Base-by-base conservation (phyloP, 2,113 vertebrate species). In the Thalassarche chlororhynchos region DNA sequence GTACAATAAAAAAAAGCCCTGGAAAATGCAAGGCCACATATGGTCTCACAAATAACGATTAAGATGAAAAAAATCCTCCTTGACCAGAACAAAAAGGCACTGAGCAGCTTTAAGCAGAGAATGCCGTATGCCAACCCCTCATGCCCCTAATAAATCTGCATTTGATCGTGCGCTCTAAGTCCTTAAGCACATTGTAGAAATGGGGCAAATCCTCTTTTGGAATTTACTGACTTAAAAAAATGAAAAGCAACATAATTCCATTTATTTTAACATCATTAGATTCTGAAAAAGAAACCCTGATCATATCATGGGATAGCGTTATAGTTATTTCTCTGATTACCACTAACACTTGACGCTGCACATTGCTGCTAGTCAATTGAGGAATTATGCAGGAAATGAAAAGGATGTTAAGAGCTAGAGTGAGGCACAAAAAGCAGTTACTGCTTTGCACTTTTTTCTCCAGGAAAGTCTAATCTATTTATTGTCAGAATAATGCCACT, bases 211-310 rank as follows among this genome's bases (percentile, higher is more conserved):
- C 90, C 74, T 93, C 93, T 94, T 80, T 81, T 34, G 31, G 71
- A 90, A 95, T 89, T 94, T 94, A 81, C 58, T 40, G 72, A 62
- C 60, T 96, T 89, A 32, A 77, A 87, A 95, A 65, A 57, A 6
- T 2, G 26, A 68, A 95, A 95, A 93, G 75, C 18, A 89, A 49
- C 38, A 4, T 93, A 92, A 93, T 89, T 90, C 80, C 71, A 93
- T 92, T 97, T 91, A 89, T 90, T 96, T 92, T 90, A 89, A 94
- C 78, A 94, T 94, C 76, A 90, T 82, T 91, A 89, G 57, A 40
- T 36, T 60, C 83, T 71, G 76, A 23, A 58, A 95, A 88, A 47
- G 51, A 78, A 86, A 32, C 28, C 26, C 64, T 28, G 81, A 51
- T 89, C 17, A 4, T n/a, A 84, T 76, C 36, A 46, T 4, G 49